Conservation (phyloP, 2,797 vertebrate genomes). For the Tokudaia muenninki region DNA sequence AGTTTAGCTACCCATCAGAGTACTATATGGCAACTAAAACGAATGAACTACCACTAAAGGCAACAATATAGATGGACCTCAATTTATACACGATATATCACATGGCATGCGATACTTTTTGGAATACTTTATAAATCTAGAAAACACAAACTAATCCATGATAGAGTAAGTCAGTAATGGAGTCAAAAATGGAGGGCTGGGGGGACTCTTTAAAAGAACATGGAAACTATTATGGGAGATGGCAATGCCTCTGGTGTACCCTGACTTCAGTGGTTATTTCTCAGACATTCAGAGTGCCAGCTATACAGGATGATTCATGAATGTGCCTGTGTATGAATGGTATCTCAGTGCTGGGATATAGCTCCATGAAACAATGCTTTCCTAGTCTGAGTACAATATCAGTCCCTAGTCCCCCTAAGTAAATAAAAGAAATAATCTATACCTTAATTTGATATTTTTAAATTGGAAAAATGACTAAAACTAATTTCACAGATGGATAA, state of each 20-base stretch:
- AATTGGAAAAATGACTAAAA: not conserved
- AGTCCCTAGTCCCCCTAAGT: not conserved
- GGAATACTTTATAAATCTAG: not conserved
- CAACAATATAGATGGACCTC: not conserved
- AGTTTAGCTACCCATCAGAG: not conserved
- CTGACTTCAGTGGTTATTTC: not conserved
- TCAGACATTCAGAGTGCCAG: accelerated
- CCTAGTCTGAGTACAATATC: not conserved
- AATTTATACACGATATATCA: not conserved
- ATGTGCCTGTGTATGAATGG: accelerated
- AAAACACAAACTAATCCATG: not conserved
- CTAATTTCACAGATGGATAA: not conserved
- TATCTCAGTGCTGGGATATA: not conserved
- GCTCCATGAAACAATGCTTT: not conserved
- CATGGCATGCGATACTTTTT: not conserved
- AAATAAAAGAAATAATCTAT: not conserved
- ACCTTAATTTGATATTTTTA: not conserved
- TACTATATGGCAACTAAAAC: not conserved
- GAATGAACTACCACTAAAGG: not conserved
- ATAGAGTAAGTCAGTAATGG: too few relatives aligned
- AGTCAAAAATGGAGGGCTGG: not conserved
- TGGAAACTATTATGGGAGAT: accelerated
- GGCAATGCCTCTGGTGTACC: accelerated
- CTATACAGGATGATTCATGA: too few relatives aligned
- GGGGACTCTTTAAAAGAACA: not conserved